These are phyloP conservation scores for Drosophila macrospina DNA, from an alignment of 2,888 invertebrate genomes.

Conservation along the genomic window DNA sequence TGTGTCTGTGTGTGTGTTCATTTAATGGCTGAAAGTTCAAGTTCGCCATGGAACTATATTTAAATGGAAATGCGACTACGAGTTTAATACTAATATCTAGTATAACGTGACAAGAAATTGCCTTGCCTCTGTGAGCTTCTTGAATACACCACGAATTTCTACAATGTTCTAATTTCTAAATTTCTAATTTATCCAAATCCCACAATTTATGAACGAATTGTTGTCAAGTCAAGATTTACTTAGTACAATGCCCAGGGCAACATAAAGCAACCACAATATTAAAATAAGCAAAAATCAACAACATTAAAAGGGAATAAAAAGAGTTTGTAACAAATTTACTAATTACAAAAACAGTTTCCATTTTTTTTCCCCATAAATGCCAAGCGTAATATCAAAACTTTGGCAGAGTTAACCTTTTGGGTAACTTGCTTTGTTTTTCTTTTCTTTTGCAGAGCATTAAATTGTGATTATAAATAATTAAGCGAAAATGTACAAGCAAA, in stretches of 20 bases:
- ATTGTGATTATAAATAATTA: slow-evolving; percentile 16
- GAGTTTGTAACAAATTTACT: slow-evolving; percentile 6
- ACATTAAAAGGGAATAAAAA: neutral
- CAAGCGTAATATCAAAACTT: slow-evolving; percentile 2
- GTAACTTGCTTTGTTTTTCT: neutral
- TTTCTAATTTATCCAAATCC: neutral
- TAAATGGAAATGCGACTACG: slow-evolving; percentile 5
- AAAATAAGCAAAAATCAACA: neutral
- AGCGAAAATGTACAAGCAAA: slow-evolving; percentile 10
- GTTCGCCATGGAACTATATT: slow-evolving; percentile 3
- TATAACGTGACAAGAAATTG: slow-evolving; percentile 4
- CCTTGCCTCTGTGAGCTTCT: no score
- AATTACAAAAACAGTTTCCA: slow-evolving; percentile 11
- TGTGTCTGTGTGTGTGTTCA: no score
- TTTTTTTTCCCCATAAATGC: no score
- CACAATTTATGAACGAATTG: neutral
- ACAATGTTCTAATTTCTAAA: neutral
- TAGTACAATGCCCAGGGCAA: slow-evolving; percentile 5
- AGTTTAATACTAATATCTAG: neutral
- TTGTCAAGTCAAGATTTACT: no score
- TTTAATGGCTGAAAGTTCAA: slow-evolving; percentile 7
- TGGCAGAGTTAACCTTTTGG: slow-evolving; percentile 5
- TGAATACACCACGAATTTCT: no score
- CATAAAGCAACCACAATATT: neutral
- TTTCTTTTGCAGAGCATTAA: slow-evolving; percentile 4